A percentile compares a stretch with the other conserved stretches of the same genome.
Conservation (phyloP, 2,888 invertebrate species). For the Oasisia sp. region DNA sequence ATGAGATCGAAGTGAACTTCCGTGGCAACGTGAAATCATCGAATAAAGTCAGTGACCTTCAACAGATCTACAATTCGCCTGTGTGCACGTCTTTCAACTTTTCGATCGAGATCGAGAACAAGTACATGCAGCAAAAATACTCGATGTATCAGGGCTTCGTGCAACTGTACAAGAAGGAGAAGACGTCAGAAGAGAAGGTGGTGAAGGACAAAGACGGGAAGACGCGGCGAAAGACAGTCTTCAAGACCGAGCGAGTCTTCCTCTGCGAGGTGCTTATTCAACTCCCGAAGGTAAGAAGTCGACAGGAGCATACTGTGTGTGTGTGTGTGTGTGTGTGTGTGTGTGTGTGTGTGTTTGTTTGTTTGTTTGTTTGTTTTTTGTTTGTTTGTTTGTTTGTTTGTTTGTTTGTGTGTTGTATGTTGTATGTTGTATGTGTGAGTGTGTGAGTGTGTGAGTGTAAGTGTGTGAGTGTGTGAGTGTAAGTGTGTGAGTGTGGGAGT, state of each 20-base stretch:
- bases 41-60: constrained; percentile 39
- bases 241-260: constrained; percentile 44
- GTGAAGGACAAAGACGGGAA: constrained; percentile 25
- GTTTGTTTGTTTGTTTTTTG: too few species aligned
- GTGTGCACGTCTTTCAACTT: constrained; percentile 46
- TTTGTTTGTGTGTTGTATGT: too few species aligned
- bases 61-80: constrained; percentile 53
- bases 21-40: constrained; percentile 55
- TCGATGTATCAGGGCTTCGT: constrained; percentile 57
- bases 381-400: too few species aligned
- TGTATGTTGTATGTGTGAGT: too few species aligned
- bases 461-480: too few species aligned
- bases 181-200: background rate
- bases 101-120: constrained; percentile 51
- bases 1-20: constrained; percentile 56
- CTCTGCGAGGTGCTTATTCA: constrained; percentile 53
- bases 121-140: constrained; percentile 59
- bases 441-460: too few species aligned
- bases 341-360: background rate
- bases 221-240: constrained; percentile 35
- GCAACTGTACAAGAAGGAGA: constrained; percentile 35
- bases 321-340: background rate
- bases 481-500: too few species aligned
- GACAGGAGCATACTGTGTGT: background rate
- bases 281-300: constrained; percentile 47